These are phyloP conservation scores for Pheosia gnoma DNA, from an alignment of 2,888 invertebrate genomes.

Conservation along the genomic window DNA sequence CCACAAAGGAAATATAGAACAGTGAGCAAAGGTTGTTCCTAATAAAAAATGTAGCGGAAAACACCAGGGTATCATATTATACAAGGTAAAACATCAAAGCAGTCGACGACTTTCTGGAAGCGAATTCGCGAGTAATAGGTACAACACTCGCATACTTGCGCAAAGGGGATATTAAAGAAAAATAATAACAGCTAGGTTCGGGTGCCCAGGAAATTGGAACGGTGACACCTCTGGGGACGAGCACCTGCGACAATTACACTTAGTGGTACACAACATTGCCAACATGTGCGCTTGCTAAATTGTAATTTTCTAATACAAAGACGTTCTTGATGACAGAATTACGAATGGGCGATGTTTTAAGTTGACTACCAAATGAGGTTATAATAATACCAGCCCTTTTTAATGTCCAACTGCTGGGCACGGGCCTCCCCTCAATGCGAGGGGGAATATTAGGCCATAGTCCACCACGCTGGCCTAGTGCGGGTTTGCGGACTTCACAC, in stretches of 20 bases:
- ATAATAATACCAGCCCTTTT: too few relatives aligned
- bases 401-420: too few relatives aligned
- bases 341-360: background rate
- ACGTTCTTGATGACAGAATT: conserved; percentile 5
- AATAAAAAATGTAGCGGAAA: conserved; percentile 26
- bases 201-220: conserved; percentile 69
- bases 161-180: conserved; percentile 68
- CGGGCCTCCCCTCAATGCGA: too few relatives aligned
- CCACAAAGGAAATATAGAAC: conserved; percentile 33
- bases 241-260: conserved; percentile 67
- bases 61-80: conserved; percentile 39
- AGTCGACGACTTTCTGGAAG: conserved; percentile 40
- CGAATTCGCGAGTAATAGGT: conserved; percentile 48
- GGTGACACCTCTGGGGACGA: conserved; percentile 61
- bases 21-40: conserved; percentile 27
- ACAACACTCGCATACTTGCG: conserved; percentile 54
- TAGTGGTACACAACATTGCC: conserved; percentile 41
- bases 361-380: background rate
- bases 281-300: conserved; percentile 35
- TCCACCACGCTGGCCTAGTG: too few relatives aligned
- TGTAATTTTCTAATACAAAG: conserved; percentile 34
- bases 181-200: conserved; percentile 62
- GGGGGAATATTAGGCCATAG: too few relatives aligned
- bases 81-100: conserved; percentile 42
- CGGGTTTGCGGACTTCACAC: too few relatives aligned